Evolutionary conservation across 2,797 vertebrate genomes (phyloP).

Genomic region (Mycteria americana): DNA sequence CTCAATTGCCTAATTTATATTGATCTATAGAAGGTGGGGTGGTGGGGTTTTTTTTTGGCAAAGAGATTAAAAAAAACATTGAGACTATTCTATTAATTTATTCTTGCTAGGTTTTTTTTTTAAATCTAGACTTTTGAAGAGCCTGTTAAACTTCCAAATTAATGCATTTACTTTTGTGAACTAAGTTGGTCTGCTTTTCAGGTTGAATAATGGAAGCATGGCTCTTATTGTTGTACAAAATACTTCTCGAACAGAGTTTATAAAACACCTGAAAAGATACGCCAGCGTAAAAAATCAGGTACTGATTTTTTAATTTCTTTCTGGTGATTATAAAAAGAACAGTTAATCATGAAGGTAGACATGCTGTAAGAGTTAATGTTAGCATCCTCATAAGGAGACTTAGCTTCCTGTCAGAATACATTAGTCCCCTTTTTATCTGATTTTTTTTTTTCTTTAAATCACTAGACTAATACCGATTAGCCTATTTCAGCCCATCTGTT

Average conservation of each 20-base stretch:
- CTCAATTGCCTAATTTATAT: neutral
- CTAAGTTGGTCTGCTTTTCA: conserved; percentile 68
- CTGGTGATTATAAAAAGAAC: conserved; percentile 11
- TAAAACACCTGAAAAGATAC: conserved; percentile 94
- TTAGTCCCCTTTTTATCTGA: conserved; percentile 65
- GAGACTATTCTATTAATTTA: neutral
- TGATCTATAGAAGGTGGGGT: neutral
- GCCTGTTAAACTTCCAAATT: neutral
- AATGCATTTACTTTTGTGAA: neutral
- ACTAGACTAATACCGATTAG: conserved; percentile 79
- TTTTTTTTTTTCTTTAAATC: conserved; percentile 66
- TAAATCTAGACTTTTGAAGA: neutral
- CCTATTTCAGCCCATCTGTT: conserved; percentile 70
- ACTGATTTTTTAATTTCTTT: conserved; percentile 13
- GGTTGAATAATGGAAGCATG: conserved; percentile 90
- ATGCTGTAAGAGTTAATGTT: conserved; percentile 39
- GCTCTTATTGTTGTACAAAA: conserved; percentile 85
- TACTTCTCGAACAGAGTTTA: conserved; percentile 89
- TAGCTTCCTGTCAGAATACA: conserved; percentile 70
- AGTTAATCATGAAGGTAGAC: conserved; percentile 14
- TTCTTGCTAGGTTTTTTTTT: neutral
- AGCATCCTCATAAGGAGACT: conserved; percentile 64
- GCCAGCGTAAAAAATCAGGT: conserved; percentile 86
- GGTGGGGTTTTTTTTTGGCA: neutral
- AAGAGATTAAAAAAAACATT: neutral